Evolutionary conservation across 2,888 invertebrate genomes (phyloP), one percentile per base, ranked within the genome.

Genomic region (Polyommatus icarus): DNA sequence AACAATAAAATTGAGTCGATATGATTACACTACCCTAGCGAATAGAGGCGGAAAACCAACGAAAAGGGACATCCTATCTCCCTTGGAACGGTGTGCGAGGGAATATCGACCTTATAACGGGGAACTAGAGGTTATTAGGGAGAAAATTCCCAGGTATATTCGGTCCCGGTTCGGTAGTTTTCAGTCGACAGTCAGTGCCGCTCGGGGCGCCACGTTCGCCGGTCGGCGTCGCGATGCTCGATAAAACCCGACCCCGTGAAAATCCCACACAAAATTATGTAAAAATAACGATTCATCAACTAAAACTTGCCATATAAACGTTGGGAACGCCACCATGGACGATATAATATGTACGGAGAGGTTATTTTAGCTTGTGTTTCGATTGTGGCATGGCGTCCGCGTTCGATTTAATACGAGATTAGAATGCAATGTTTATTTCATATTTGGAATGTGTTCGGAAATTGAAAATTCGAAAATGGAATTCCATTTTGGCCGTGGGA

Each of bases 141-240:
- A 12, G 4, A n/a, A 73, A 73, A 73, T 15, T 40, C 46, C 24
- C 4, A 67, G 61, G 61, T 73, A 72, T 72, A 73, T 24, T 20
- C 73, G 73, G 20, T 24, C 73, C 73, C 36, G 12, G 36, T 50
- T 76, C 71, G 82, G 81, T 67, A 15, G 67, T 88, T 90, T 89
- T 85, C 86, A 86, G 88, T 84, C 93, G 93, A 93, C 86, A 86
- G 88, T 84, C 93, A 93, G 93, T 93, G 91, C 90, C 91, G 91
- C 88, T 86, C 88, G 91, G 86, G 92, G 92, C 93, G 93, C 92
- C 93, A 91, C 91, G 88, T 86, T 89, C 85, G 88, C 83, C 88
- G 91, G 92, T 87, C 88, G 89, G 89, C 91, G 92, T 89, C 89
- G 89, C 88, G 87, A 86, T 87, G 88, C 89, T 88, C 86, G 83